Evolutionary conservation across 2,113 vertebrate genomes (phyloP).

Genomic region (Poeciliopsis prolifica): DNA sequence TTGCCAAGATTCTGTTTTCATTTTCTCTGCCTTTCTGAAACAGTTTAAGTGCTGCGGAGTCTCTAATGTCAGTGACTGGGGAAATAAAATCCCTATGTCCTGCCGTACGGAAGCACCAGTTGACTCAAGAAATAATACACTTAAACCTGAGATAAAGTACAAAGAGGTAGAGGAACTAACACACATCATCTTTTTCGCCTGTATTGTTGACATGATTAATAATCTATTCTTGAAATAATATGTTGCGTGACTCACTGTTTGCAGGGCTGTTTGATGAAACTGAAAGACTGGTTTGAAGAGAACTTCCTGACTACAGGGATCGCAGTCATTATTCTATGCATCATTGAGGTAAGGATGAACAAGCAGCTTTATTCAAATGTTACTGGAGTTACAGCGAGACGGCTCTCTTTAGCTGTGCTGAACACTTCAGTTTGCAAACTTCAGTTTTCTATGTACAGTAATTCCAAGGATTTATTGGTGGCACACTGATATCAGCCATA

Average conservation of each 20-base stretch:
- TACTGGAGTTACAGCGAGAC: too few species aligned
- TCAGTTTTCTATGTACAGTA: too few species aligned
- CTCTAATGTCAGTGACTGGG: slow-evolving; percentile 55
- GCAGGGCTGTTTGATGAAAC: slow-evolving; percentile 66
- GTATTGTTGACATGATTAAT: neutral
- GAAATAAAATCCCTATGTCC: rapidly evolving
- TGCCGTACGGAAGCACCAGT: rapidly evolving
- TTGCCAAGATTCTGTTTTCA: neutral
- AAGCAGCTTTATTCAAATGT: neutral
- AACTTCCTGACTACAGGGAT: slow-evolving; percentile 76
- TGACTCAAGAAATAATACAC: too few species aligned
- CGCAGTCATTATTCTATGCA: slow-evolving; percentile 74
- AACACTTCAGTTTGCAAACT: too few species aligned
- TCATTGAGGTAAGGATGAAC: slow-evolving; percentile 75
- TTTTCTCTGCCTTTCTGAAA: neutral
- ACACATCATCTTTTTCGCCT: neutral
- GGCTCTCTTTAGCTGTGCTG: too few species aligned
- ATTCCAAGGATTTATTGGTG: too few species aligned
- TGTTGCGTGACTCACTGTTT: neutral
- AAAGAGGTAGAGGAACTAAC: slow-evolving; percentile 40
- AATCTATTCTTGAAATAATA: neutral
- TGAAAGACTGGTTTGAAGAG: slow-evolving; percentile 49
- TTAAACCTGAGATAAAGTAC: too few species aligned
- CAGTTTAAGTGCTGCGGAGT: slow-evolving; percentile 79
- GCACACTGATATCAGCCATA: too few species aligned